Conservation (phyloP, 2,797 vertebrate genomes). For the Lophotriccus pileatus region DNA sequence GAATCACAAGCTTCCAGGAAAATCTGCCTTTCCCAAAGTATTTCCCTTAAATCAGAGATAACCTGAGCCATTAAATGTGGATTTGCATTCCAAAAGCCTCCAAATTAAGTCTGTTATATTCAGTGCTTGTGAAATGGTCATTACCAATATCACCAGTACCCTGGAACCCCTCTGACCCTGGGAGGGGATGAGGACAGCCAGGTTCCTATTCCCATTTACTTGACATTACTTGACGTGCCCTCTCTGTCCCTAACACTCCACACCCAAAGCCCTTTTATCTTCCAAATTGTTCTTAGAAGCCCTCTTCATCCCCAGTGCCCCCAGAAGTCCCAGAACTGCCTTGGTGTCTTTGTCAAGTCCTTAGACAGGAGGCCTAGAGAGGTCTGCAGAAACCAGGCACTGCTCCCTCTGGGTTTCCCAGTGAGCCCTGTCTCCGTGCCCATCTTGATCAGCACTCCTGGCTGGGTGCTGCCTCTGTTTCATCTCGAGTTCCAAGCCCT, state of each 20-base stretch:
- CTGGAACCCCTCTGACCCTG: background rate
- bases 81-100: background rate
- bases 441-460: slow-evolving; percentile 23
- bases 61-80: background rate
- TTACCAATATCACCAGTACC: background rate
- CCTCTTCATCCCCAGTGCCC: background rate
- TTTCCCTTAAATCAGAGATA: slow-evolving; percentile 7
- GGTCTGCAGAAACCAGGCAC: background rate
- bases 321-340: background rate
- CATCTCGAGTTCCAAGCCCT: background rate
- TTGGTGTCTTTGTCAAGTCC: background rate
- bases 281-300: background rate
- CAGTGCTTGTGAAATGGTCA: background rate
- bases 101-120: background rate
- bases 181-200: background rate
- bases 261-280: background rate
- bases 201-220: background rate
- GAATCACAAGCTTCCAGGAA: background rate
- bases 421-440: background rate
- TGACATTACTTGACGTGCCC: background rate
- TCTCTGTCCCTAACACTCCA: background rate
- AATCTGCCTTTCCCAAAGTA: background rate
- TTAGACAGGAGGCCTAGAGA: background rate
- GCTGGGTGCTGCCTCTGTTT: background rate
- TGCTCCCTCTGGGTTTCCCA: background rate